Conservation (phyloP, 1,140 invertebrate species). For the Pseudomyrmex sp. region DNA sequence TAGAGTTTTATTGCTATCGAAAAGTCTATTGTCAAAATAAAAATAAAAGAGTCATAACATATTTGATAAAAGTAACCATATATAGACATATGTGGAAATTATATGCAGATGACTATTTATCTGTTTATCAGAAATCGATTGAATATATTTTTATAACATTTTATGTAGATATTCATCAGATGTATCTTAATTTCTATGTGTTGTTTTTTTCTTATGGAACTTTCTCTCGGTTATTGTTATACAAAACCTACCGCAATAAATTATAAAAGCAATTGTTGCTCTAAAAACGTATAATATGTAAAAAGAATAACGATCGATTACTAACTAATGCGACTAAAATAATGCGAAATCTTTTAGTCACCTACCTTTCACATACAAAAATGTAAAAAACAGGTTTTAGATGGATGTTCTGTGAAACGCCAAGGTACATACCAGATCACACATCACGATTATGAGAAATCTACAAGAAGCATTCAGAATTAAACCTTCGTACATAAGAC, state of each 20-base stretch:
- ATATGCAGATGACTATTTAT: background rate
- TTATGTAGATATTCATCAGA: background rate
- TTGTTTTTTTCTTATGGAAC: background rate
- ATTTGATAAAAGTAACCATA: no score
- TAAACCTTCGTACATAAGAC: background rate
- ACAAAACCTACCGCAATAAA: background rate
- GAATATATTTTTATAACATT: background rate
- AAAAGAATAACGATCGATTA: background rate
- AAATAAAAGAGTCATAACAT: no score
- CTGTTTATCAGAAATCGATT: background rate
- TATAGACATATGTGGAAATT: background rate
- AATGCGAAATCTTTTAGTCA: background rate
- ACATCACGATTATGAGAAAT: slow-evolving; percentile 51
- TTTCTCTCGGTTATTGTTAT: background rate
- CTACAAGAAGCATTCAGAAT: background rate
- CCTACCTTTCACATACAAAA: slow-evolving; percentile 23
- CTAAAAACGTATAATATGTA: background rate
- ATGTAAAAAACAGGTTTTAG: slow-evolving; percentile 35
- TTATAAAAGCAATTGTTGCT: background rate
- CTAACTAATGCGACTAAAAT: background rate
- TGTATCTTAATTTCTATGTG: background rate
- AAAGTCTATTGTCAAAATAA: no score
- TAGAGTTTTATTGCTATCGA: no score
- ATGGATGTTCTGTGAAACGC: slow-evolving; percentile 13
- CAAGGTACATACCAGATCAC: slow-evolving; percentile 1